A percentile compares a stretch with the other conserved stretches of the same genome.
Evolutionary conservation across 2,113 vertebrate genomes (phyloP).

Genomic region (Syngnathus scovelli): DNA sequence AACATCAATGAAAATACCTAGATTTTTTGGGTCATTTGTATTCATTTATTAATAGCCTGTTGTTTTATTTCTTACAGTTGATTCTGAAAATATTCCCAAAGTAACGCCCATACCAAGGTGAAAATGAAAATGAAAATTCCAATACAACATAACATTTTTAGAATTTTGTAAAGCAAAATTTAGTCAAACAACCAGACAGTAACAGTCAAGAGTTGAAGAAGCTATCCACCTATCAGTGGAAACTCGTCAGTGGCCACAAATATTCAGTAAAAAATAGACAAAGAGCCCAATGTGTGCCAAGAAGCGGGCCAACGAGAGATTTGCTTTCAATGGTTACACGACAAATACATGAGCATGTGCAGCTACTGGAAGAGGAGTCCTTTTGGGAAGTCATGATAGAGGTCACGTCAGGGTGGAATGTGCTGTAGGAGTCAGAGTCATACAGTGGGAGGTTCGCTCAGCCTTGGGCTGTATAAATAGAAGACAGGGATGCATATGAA

Average conservation of each 20-base stretch:
- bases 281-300: constrained; percentile 18
- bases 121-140: too few relatives aligned
- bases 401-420: constrained; percentile 26
- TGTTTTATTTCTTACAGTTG: too few relatives aligned
- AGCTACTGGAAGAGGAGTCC: constrained; percentile 16
- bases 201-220: not conserved
- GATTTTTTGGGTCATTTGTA: too few relatives aligned
- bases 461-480: constrained; percentile 46
- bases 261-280: not conserved
- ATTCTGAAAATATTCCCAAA: too few relatives aligned
- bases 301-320: not conserved
- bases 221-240: not conserved
- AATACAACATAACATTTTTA: not conserved
- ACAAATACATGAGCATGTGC: constrained; percentile 7
- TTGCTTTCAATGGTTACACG: not conserved
- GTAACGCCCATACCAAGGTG: too few relatives aligned
- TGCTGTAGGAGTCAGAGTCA: constrained; percentile 29
- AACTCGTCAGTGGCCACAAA: not conserved
- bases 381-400: constrained; percentile 50
- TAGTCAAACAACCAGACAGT: not conserved
- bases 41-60: too few relatives aligned
- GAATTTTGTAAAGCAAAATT: not conserved
- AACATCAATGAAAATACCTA: too few relatives aligned
- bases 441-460: constrained; percentile 27
- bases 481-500: constrained; percentile 7